Base-by-base conservation (phyloP, 2,888 invertebrate species). In the Crepidodera aurea region DNA sequence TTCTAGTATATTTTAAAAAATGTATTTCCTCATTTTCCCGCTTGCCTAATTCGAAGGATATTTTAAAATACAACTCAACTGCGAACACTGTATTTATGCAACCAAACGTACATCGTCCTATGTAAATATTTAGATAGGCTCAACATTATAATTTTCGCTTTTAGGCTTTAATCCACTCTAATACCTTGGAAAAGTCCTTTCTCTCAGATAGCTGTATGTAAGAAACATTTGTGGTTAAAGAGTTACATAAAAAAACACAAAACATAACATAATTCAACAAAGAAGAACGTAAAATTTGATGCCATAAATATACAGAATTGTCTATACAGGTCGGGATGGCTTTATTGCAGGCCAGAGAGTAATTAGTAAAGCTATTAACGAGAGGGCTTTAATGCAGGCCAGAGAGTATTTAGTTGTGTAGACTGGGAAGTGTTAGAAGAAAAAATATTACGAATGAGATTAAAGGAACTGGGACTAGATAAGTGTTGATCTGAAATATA, bases 111-210 rank as follows among this genome's bases (percentile, higher is more conserved):
- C 53, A 39, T 19, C 13, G 13, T 27, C 15, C 22, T 22, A 34
- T 2, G 51, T 34, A 51, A 51, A 54, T 46, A 56, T 56, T 56
- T 37, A 56, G 32, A 44, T 34, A 56, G 37, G 44, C 46, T 34
- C 48, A 19, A 50, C 29, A 29, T 34, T 32, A 34, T 37, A 37
- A 48, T 10, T 8, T 25, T 55, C 42, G 50, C 37, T 48, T 50
- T 59, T 32, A 42, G 55, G 51, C 40, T 32, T 59, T 55, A 48
- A 65, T 69, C 70, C 74, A 67, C 66, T 68, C 75, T 83, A 87
- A 82, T 91, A 92, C 93, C 93, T 93, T 88, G 93, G 92, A 83
- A 93, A 93, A 74, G 93, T 93, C 92, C 93, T 88, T 87, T 93
- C 93, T 89, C 91, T 90, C 83, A 93, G 92, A 85, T 92, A 92